Conservation (phyloP, 2,888 invertebrate species). For the Chrysolina oricalcia region DNA sequence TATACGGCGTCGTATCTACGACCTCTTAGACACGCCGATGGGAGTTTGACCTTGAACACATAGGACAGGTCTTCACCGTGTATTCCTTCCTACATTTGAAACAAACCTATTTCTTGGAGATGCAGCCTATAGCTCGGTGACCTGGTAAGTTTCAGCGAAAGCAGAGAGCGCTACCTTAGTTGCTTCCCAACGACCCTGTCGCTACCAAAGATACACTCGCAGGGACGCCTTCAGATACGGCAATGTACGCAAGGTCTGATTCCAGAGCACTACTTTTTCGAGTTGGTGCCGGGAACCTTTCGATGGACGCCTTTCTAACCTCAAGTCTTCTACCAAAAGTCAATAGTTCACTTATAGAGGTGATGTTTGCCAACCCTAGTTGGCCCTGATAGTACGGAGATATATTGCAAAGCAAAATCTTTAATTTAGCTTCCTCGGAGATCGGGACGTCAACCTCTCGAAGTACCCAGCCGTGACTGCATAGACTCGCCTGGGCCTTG, state of each 20-base stretch:
- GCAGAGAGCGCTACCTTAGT: neutral
- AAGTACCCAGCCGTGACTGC: slow-evolving; percentile 38
- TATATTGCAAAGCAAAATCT: slow-evolving; percentile 29
- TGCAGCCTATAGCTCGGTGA: neutral
- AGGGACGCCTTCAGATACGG: no score
- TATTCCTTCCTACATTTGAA: neutral
- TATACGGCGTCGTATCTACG: neutral
- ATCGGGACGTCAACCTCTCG: slow-evolving; percentile 31
- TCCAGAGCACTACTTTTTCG: neutral
- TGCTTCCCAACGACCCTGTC: neutral
- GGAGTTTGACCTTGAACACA: neutral
- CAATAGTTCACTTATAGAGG: neutral
- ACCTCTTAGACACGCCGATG: neutral
- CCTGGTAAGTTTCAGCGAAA: neutral
- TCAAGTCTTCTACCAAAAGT: no score
- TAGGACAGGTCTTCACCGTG: neutral
- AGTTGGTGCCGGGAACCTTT: no score
- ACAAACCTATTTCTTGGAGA: no score
- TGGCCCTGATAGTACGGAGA: slow-evolving; percentile 25
- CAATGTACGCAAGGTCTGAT: neutral
- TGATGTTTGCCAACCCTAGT: slow-evolving; percentile 25
- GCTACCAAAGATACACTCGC: neutral
- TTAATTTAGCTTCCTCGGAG: slow-evolving; percentile 39
- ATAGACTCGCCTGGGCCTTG: slow-evolving; percentile 57
- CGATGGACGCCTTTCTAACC: no score